Base-by-base conservation (phyloP, 1,140 invertebrate species). In the Papilio dardanus region DNA sequence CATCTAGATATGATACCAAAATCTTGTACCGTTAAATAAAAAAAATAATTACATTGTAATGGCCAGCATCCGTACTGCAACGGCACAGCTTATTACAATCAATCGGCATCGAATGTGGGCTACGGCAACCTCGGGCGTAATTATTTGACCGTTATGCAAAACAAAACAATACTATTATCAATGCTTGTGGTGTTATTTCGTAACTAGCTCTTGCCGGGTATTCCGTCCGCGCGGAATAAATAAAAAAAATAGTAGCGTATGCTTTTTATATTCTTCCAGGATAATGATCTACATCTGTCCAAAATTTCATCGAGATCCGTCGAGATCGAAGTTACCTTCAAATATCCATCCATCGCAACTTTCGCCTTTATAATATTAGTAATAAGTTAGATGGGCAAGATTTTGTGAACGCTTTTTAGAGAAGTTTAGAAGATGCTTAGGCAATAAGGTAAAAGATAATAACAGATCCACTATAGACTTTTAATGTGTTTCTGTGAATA, bases 121-220 rank as follows among this genome's bases (percentile, higher is more conserved):
- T 69, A 69, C 21, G 42, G 33, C 10, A 40, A 19, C 21, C 33
- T 19, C 35, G 42, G 67, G 16, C 35, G 7, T 35, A 69, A 69
- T 69, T 69, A 37, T 37, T 21, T 37, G 35, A 21, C 67, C 67
- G 67, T 69, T 69, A 69, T 35, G 35, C 33, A 69, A 69, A 68
- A 68, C n/a, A 37, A 68, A 69, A 69, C 33, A 35, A 24, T 35
- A 24, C 19, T 14, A 21, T 14, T 21, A 62, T 69, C 12, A 8
- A 4, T 16, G 12, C 19, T 35, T n/a, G n/a, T 69, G 33, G 5
- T 6, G 67, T 10, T n/a, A 14, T 69, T 19, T 35, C 8, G 16
- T 30, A 12, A 37, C 10, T 37, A 10, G 35, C 35, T 37, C 8
- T 37, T 37, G 0, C 35, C 14, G 1, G 35, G 1, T 8, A 12